Percentiles rank a stretch among this genome's conserved stretches.
These are phyloP conservation scores for Heliothis subflexa DNA, from an alignment of 1,140 invertebrate genomes.

Conservation along the genomic window DNA sequence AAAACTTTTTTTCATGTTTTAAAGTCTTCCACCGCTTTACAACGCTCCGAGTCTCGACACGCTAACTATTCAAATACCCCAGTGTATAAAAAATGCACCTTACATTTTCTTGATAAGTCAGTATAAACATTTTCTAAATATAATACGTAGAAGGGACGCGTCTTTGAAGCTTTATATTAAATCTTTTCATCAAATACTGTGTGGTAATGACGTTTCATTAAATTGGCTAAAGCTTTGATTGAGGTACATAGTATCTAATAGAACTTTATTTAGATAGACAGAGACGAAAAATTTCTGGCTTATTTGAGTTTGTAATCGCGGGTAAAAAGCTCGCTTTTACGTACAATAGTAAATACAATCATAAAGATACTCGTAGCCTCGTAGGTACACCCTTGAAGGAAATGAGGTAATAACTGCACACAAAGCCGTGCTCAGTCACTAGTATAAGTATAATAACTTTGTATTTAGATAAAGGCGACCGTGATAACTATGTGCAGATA, in stretches of 20 bases:
- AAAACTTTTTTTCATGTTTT: conserved; percentile 22
- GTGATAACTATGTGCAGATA: conserved; percentile 12
- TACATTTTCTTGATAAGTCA: background rate
- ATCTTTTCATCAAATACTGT: background rate
- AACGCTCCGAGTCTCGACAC: background rate
- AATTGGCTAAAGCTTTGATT: background rate
- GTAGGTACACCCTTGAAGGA: background rate
- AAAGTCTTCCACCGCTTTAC: conserved; percentile 5
- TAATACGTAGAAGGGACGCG: background rate
- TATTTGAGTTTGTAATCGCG: background rate
- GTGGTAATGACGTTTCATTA: conserved; percentile 2
- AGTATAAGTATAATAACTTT: conserved; percentile 32
- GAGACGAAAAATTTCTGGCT: background rate
- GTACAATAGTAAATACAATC: background rate
- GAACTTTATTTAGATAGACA: background rate
- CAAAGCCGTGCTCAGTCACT: conserved; percentile 28
- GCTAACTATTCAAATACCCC: conserved; percentile 17
- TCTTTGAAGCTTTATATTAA: conserved; percentile 5
- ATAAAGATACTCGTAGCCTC: background rate
- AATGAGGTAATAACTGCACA: conserved; percentile 34
- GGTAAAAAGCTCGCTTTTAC: background rate
- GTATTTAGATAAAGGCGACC: conserved; percentile 9
- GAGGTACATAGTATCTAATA: background rate
- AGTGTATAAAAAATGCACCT: conserved; percentile 3
- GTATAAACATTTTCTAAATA: background rate